These are phyloP conservation scores for Sympetrum striolatum DNA, from an alignment of 2,888 invertebrate genomes.

Conservation along the genomic window DNA sequence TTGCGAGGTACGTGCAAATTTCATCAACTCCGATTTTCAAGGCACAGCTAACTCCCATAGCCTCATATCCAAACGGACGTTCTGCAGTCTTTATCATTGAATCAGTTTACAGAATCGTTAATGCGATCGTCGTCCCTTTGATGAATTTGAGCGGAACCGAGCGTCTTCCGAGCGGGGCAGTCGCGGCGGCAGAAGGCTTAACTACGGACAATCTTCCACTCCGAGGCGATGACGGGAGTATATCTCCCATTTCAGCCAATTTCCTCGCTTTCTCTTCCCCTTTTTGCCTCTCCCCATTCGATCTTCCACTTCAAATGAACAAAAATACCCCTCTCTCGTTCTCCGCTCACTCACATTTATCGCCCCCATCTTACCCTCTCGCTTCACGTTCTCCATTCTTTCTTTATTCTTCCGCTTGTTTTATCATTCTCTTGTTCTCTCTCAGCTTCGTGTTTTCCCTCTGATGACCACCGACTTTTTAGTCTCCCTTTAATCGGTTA, in stretches of 20 bases:
- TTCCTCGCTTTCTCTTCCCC: conserved; percentile 19
- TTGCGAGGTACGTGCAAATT: no score
- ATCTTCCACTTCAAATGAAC: background rate
- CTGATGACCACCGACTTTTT: background rate
- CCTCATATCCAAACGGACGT: no score
- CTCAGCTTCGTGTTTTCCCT: background rate
- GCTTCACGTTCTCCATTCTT: conserved; percentile 37
- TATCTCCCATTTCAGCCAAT: conserved; percentile 39
- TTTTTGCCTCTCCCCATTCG: background rate
- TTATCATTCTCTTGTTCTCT: background rate
- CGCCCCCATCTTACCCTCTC: background rate
- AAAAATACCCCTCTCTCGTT: background rate
- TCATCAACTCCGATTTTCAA: background rate
- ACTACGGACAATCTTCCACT: conserved; percentile 38
- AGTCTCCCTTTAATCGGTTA: background rate
- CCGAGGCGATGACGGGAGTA: conserved; percentile 1
- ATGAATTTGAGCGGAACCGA: no score
- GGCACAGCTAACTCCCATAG: background rate
- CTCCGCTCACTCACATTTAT: background rate
- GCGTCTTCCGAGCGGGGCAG: background rate
- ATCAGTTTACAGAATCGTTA: no score
- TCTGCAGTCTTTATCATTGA: no score
- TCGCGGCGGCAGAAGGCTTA: background rate
- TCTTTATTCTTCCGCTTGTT: conserved; percentile 32
- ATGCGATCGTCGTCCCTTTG: no score